Evolutionary conservation across 2,797 vertebrate species (phyloP), one percentile per base, ranked within the genome.

Genomic region (Eospalax fontanierii): DNA sequence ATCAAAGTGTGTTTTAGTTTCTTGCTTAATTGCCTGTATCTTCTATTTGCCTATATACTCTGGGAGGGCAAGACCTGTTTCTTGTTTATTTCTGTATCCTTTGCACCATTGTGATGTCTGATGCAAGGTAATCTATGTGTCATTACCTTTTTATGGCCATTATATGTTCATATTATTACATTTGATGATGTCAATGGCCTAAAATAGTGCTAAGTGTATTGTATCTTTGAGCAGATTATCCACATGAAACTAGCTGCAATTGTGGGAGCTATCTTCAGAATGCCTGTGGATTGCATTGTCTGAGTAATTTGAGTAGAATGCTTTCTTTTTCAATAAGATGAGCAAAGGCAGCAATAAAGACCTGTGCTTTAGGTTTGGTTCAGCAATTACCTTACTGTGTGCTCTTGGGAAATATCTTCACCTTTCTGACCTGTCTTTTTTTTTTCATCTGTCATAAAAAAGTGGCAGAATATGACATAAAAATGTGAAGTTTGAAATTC

Each of bases 141-240:
- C 78, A 94, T 97, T 93, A 95, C 89, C 40, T 88, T 95, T 97
- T 75, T 90, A 91, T 95, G 81, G n/a, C 40, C 89, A 80, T 93
- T 87, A 75, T 91, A 84, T 92, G n/a, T 59, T 91, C 75, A 90
- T 90, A 94, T 95, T 93, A 83, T 92, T 86, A 84, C 89, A 81
- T 93, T 82, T 87, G 89, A 91, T 28, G 19, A 88, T 57, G 70
- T 66, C 85, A 96, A 59, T 82, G 70, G 5, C 81, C 63, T 85
- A 65, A 87, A 76, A 87, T 81, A 91, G 54, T 81, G 54, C 43
- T 93, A 89, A 95, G 81, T 87, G 30, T 81, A 46, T 91, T 94
- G 73, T 90, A 93, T 43, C 70, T 93, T 91, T 96, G 82, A 95
- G 50, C 76, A 66, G 79, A 73, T 94, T 90, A 89, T 59, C 12